These are phyloP conservation scores for Pangasius krempfi DNA, from an alignment of 2,797 vertebrate genomes.

Conservation along the genomic window DNA sequence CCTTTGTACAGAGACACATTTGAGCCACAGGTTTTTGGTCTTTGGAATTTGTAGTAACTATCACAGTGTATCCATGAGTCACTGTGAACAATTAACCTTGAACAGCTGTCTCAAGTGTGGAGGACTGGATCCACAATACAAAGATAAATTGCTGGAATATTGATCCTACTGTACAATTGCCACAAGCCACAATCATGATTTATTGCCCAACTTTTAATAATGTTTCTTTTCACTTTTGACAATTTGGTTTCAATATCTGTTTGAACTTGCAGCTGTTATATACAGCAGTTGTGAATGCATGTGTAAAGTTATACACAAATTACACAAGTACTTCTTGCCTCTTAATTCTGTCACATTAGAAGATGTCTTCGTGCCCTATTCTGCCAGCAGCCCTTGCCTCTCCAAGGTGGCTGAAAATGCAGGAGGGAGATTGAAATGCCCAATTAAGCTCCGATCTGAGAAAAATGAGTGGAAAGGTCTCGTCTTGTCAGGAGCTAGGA, in stretches of 20 bases:
- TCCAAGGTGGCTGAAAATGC: constrained; percentile 40
- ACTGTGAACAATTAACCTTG: constrained; percentile 52
- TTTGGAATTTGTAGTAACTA: constrained; percentile 23
- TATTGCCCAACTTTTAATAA: constrained; percentile 49
- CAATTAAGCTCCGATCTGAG: constrained; percentile 54
- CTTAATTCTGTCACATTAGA: constrained; percentile 37
- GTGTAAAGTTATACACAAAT: constrained; percentile 28
- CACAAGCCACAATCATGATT: constrained; percentile 43
- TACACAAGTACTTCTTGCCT: constrained; percentile 15
- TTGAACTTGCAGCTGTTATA: not conserved
- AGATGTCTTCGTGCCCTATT: constrained; percentile 44
- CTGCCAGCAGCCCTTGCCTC: constrained; percentile 44
- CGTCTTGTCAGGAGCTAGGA: constrained; percentile 48
- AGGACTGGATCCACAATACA: constrained; percentile 49
- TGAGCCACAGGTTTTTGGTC: constrained; percentile 13
- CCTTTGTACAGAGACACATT: constrained; percentile 1
- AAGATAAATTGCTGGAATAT: constrained; percentile 57
- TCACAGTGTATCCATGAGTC: constrained; percentile 28
- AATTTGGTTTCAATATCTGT: constrained; percentile 21
- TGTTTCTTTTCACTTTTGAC: constrained; percentile 44
- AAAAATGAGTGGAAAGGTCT: constrained; percentile 55
- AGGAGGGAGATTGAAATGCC: constrained; percentile 53
- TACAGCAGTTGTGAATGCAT: constrained; percentile 35
- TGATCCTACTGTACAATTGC: constrained; percentile 48
- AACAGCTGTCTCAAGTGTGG: constrained; percentile 28